Evolutionary conservation across 2,797 vertebrate species (phyloP).

Genomic region (Ptychobarbus kaznakovi): DNA sequence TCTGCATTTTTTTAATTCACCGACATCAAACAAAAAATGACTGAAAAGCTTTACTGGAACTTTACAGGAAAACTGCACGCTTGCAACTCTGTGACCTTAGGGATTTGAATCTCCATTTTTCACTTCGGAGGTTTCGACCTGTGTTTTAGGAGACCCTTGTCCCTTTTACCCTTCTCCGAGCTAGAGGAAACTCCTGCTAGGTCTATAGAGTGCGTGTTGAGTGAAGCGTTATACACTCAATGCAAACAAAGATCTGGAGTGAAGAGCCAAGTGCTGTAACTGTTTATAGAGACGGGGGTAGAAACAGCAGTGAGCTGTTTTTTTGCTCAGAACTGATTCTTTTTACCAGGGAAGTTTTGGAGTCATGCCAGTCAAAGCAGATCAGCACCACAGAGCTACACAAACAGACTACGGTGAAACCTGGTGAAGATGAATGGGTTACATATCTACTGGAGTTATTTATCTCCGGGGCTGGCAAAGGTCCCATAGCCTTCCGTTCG

Average conservation of each 20-base stretch:
- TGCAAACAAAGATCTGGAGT: constrained; percentile 56
- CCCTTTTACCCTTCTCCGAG: constrained; percentile 32
- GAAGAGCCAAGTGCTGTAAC: constrained; percentile 53
- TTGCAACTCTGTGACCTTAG: constrained; percentile 43
- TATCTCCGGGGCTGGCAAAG: constrained; percentile 70
- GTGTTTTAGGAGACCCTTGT: constrained; percentile 23
- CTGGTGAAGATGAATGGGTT: constrained; percentile 77
- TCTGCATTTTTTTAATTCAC: constrained; percentile 23
- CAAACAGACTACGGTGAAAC: constrained; percentile 67
- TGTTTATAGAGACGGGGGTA: constrained; percentile 48
- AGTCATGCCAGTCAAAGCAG: constrained; percentile 64
- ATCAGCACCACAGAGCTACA: constrained; percentile 56
- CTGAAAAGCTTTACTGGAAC: constrained; percentile 41
- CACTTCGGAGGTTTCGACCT: background rate
- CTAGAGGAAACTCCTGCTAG: constrained; percentile 44
- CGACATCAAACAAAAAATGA: constrained; percentile 19
- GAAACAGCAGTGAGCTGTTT: constrained; percentile 44
- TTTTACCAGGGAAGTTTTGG: constrained; percentile 57
- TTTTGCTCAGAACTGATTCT: constrained; percentile 51
- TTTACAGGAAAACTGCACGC: constrained; percentile 50
- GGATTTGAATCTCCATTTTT: constrained; percentile 2
- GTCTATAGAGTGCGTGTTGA: constrained; percentile 56
- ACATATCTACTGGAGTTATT: constrained; percentile 77
- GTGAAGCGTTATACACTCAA: constrained; percentile 53
- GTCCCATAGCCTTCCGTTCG: constrained; percentile 69